Evolutionary conservation across 2,888 invertebrate genomes (phyloP).

Genomic region (Drosophila meridionalis): DNA sequence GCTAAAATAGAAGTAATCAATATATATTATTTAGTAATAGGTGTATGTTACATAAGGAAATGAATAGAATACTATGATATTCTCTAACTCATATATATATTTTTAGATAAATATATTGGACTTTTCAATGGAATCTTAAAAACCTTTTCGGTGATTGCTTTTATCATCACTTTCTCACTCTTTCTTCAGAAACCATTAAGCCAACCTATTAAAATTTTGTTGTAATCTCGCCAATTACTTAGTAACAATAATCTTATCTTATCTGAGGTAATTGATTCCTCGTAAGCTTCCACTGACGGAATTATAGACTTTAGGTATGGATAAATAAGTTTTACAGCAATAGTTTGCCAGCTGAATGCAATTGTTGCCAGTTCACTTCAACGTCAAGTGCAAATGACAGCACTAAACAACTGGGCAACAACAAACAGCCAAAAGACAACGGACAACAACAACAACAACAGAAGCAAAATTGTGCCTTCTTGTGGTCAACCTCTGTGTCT

Average conservation of each 20-base stretch:
- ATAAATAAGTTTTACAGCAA: slow-evolving; percentile 37
- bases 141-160: background rate
- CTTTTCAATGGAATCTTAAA: background rate
- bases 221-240: slow-evolving; percentile 7
- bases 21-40: background rate
- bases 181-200: background rate
- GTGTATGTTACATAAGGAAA: background rate
- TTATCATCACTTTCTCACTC: background rate
- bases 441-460: slow-evolving; percentile 13
- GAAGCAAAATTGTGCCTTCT: slow-evolving; percentile 48
- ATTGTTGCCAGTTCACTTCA: slow-evolving; percentile 53
- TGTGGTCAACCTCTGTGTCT: slow-evolving; percentile 56
- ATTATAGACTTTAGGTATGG: slow-evolving; percentile 33
- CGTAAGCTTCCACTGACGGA: slow-evolving; percentile 62
- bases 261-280: slow-evolving; percentile 70
- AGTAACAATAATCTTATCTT: slow-evolving; percentile 55
- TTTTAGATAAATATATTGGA: background rate
- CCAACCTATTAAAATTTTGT: background rate
- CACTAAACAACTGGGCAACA: slow-evolving; percentile 44
- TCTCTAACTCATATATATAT: background rate
- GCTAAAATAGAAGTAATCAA: background rate
- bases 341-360: slow-evolving; percentile 39
- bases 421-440: slow-evolving; percentile 20
- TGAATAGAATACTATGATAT: background rate
- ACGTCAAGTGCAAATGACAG: slow-evolving; percentile 76